These are phyloP conservation scores for Falco rusticolus DNA, from an alignment of 2,797 vertebrate genomes.

Conservation along the genomic window DNA sequence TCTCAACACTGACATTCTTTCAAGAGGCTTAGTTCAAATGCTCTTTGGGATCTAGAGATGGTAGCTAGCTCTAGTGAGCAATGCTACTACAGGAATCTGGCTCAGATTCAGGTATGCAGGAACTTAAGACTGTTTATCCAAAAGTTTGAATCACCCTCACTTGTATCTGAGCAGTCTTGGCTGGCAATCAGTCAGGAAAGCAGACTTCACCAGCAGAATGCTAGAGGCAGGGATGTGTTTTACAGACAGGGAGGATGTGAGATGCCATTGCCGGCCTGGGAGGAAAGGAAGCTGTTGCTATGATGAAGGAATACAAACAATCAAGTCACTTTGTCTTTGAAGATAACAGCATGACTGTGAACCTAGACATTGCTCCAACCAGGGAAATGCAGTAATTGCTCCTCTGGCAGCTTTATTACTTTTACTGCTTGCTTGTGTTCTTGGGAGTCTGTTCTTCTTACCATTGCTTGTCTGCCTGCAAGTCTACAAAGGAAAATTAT, in stretches of 20 bases:
- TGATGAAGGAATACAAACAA: constrained; percentile 34
- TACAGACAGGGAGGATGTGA: constrained; percentile 19
- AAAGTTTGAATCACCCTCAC: constrained; percentile 34
- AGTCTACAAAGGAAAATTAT: not conserved
- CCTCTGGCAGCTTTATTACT: not conserved
- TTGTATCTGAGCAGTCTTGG: constrained; percentile 35
- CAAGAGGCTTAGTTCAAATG: not conserved
- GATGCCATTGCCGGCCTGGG: constrained; percentile 7
- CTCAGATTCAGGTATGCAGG: constrained; percentile 31
- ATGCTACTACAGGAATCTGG: constrained; percentile 38
- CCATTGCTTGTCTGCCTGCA: not conserved
- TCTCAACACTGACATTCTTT: not conserved
- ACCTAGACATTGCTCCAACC: not conserved
- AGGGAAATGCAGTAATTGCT: constrained; percentile 4
- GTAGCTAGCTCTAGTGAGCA: not conserved
- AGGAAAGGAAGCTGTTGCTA: constrained; percentile 56
- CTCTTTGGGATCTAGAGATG: not conserved
- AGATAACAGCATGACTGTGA: constrained; percentile 2
- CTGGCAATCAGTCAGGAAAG: constrained; percentile 34
- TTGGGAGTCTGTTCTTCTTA: not conserved
- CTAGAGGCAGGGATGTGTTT: constrained; percentile 12
- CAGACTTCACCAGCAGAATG: constrained; percentile 4
- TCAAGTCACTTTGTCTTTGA: not conserved
- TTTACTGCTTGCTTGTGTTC: not conserved
- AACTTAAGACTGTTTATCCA: constrained; percentile 46